A percentile compares a stretch with the other conserved stretches of the same genome.
These are phyloP conservation scores for Sphyrna mokarran DNA, from an alignment of 2,113 vertebrate genomes.

Conservation along the genomic window DNA sequence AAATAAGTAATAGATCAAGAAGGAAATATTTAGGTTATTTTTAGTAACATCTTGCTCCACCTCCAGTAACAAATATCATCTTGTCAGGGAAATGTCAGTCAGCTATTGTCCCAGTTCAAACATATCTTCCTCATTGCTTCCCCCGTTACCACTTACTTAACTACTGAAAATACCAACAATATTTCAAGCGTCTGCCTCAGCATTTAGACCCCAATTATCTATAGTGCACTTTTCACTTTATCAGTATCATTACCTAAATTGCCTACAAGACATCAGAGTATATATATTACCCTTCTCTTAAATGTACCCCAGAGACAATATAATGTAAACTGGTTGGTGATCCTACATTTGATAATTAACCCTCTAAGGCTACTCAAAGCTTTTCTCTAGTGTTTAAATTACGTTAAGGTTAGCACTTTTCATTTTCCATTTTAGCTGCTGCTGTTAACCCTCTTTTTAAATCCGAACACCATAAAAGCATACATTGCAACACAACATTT, in stretches of 20 bases:
- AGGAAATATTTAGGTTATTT: not conserved
- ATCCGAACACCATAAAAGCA: not conserved
- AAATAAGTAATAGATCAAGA: too few relatives aligned
- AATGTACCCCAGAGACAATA: conserved; percentile 79
- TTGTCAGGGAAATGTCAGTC: not conserved
- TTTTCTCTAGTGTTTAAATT: conserved; percentile 61
- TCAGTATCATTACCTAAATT: conserved; percentile 98
- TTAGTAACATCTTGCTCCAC: not conserved
- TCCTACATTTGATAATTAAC: conserved; percentile 83
- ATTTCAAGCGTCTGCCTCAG: not conserved
- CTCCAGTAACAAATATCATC: not conserved
- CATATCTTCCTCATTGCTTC: not conserved
- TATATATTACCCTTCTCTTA: conserved; percentile 69
- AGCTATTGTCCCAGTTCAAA: not conserved
- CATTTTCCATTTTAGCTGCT: conserved; percentile 42
- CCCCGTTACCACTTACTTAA: conserved; percentile 46
- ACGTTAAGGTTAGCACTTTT: conserved; percentile 61
- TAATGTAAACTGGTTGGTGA: conserved; percentile 62
- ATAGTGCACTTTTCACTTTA: conserved; percentile 93
- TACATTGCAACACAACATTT: not conserved
- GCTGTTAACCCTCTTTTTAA: conserved; percentile 44
- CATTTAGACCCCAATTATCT: conserved; percentile 75
- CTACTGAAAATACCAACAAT: conserved; percentile 37
- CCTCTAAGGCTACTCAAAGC: conserved; percentile 63
- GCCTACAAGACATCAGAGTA: conserved; percentile 85